Evolutionary conservation across 2,113 vertebrate species (phyloP), one percentile per base, ranked within the genome.

Genomic region (Scortum barcoo): DNA sequence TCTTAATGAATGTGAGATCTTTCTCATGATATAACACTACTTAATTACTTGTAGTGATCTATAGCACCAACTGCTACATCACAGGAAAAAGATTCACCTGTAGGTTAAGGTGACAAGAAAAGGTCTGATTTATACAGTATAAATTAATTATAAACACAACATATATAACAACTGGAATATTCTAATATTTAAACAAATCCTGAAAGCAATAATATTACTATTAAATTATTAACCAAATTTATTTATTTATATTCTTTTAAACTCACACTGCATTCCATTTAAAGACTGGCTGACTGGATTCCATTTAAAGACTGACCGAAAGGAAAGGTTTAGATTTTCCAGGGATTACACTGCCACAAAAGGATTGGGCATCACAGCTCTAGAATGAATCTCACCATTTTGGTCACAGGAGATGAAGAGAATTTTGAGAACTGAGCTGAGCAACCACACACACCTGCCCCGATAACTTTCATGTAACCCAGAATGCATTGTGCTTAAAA

Each of bases 301-400:
- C 44, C 30, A 50, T 74, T 62, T 26, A 28, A 12, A 62, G 65
- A 38, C 28, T 10, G 66, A 36, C 68, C 30, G 22, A 38, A 48
- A 38, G 7, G 19, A 12, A n/a, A 68, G 63, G 51, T 46, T 28
- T 1, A 61, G n/a, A 40, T 53, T 70, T 61, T 44, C 22, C 60
- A 54, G 36, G 80, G 46, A 75, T 81, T 75, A 82, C 48, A n/a
- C 14, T 3, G 16, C n/a, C 19, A 20, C 51, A 20, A 63, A n/a
- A 11, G 20, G 30, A 33, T 19, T 38, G 8, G 14, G 14, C 42
- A 46, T 19, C 11, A 20, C 33, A 5, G 51, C 50, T 71, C 66
- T 72, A 72, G 69, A 78, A 33, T 28, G 40, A 81, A 53, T 3
- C 12, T 19, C 20, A 3, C 12, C 7, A n/a, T 51, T 56, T 42